Evolutionary conservation across 2,113 vertebrate species (phyloP), one percentile per base, ranked within the genome.

Genomic region (Ahaetulla prasina): DNA sequence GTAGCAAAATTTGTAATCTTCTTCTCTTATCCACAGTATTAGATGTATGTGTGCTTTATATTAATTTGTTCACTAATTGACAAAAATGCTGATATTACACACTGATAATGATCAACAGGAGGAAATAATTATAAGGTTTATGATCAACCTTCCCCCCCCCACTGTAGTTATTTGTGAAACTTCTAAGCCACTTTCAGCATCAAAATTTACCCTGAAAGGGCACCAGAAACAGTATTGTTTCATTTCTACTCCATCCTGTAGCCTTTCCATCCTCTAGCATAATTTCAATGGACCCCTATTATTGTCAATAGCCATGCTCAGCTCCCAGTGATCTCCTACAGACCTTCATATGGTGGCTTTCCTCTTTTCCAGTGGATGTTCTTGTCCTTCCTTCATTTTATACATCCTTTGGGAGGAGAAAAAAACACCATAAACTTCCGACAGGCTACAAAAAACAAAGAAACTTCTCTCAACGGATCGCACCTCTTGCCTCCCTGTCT

Each of bases 401-500:
- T 80, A 43, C 35, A 80, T 80, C 74, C 74, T 80, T 80, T 43
- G 74, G 74, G 74, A 90, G 90, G 94, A 52, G 45, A 60, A 88
- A 3, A 9, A 63, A 85, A 80, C 45, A 8, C 4, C 68, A 30
- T 10, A 5, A 55, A 94, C 91, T 92, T 87, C 92, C 85, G 94
- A 93, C 87, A 39, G 88, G 8, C n/a, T 84, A 25, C 52, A 39
- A 39, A 89, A 50, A 27, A 35, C 18, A 47, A 55, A 80, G 18
- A 11, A 85, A 25, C 43, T 23, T n/a, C 23, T 35, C 53, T 89
- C 35, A 18, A 88, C 30, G 0, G 93, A 85, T 54, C 85, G 16
- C 20, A 3, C 52, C 95, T 95, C 60, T 92, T 50, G 84, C 85
- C 89, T 14, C 39, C 27, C 68, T 52, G 25, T 45, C 63, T 85